Evolutionary conservation across 2,888 invertebrate species (phyloP), one percentile per base, ranked within the genome.

Genomic region (Drosophila suboccidentalis): DNA sequence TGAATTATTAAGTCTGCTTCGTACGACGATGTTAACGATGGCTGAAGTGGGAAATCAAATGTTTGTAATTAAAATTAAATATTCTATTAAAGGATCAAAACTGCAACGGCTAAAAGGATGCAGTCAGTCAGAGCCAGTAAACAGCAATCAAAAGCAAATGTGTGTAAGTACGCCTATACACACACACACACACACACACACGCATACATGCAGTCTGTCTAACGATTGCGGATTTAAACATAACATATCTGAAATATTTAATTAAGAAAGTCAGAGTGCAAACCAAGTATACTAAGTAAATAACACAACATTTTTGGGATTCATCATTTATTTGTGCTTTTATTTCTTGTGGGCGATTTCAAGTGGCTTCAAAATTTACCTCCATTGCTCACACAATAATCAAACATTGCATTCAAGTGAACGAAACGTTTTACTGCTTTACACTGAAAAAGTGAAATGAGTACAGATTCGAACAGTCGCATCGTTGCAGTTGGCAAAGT

Each of bases 61-160:
- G 86, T 90, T 88, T 88, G 86, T 90, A 86, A 86, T 86, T 90
- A 86, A 86, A 86, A 86, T 86, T 86, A 86, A 86, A 86, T 86
- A 86, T 86, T 86, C 90, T 86, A 86, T 86, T 86, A 86, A 86
- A 83, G 86, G 89, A 88, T 90, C 90, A 87, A 85, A 84, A 85
- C 84, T 85, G 90, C 89, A 87, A 70, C 26, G 72, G 78, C 82
- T 80, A 71, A 87, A 89, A 82, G 88, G 74, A 87, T 78, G 82
- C 85, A 78, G 81, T 75, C 82, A 70, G 26, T 26, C 26, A 26
- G 69, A 26, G 69, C 62, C 75, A 63, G 89, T 84, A 87, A 83
- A 89, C 79, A 87, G 88, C 86, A 87, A 85, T 89, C 84, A 89
- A 89, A 84, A 78, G 69, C 72, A 73, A 77, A 67, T 78, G 78